Evolutionary conservation across 1,140 invertebrate genomes (phyloP), one percentile per base, ranked within the genome.

Genomic region (Heliconius hewitsoni): DNA sequence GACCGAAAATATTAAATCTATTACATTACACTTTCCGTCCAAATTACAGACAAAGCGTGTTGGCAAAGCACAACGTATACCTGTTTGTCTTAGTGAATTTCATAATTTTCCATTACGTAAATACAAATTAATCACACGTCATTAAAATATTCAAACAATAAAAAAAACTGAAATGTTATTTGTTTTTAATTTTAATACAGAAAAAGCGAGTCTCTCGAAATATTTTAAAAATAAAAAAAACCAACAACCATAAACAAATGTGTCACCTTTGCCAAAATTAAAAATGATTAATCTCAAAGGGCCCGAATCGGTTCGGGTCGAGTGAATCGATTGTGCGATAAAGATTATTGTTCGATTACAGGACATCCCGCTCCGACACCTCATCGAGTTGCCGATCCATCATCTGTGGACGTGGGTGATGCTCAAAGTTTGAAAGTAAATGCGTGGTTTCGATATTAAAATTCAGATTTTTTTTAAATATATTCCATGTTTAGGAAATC

Each of bases 331-430:
- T 90, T 88, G 78, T 74, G 83, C 84, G 89, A 91, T 92, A 90
- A 88, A 85, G 89, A 91, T 88, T 90, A 89, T 89, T 89, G 86
- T 89, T 89, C 85, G 89, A 89, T 92, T 91, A 89, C 81, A 87
- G 81, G 84, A 84, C 85, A 84, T 82, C 81, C 75, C 85, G 89
- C 76, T 86, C 85, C 85, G 90, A 93, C 91, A 89, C 90, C 89
- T 93, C 85, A 80, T 75, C 81, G 81, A 70, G 72, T 50, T 42
- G 71, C 39, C 87, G 84, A 93, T 93, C 89, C 87, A 93, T 93
- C 91, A 91, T 91, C 82, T 76, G 57, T 50, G 74, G 82, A 81
- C 78, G 73, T 72, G 46, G 70, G 72, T 16, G 89, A 46, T 88
- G 34, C 87, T 87, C 90, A 92, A 92, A 91, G 78, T 86, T 85